Percentiles rank a stretch among this genome's conserved stretches.
Conservation (phyloP, 2,797 vertebrate genomes). For the Hydrolagus colliei region DNA sequence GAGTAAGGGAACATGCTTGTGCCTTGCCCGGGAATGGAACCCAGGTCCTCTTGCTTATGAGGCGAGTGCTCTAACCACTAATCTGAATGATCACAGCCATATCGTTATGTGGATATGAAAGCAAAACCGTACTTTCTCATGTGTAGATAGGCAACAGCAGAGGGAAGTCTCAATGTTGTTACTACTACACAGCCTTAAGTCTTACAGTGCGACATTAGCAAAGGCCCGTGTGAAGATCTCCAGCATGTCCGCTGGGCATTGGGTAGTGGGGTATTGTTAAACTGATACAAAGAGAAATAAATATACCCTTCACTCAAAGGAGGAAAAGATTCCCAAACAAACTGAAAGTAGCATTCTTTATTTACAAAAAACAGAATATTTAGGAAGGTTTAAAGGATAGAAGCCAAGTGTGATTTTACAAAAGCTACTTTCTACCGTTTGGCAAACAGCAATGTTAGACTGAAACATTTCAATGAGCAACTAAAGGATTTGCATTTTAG, state of each 20-base stretch:
- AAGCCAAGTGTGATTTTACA: slow-evolving; percentile 16
- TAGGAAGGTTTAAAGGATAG: not conserved
- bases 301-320: not conserved
- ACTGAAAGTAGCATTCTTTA: not conserved
- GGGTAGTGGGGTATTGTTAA: not conserved
- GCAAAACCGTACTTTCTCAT: too few relatives aligned
- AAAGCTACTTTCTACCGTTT: not conserved
- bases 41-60: too few relatives aligned
- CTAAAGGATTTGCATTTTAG: not conserved
- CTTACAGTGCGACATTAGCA: too few relatives aligned
- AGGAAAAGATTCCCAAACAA: not conserved
- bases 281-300: slow-evolving; percentile 4
- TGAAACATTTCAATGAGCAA: not conserved
- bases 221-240: too few relatives aligned
- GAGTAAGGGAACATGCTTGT: too few relatives aligned
- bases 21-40: too few relatives aligned
- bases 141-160: too few relatives aligned
- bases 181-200: too few relatives aligned
- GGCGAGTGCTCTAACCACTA: too few relatives aligned
- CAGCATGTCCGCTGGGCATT: not conserved
- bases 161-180: too few relatives aligned
- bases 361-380: not conserved
- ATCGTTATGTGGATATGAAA: too few relatives aligned
- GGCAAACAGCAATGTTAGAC: not conserved
- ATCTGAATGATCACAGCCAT: too few relatives aligned